Evolutionary conservation across 2,888 invertebrate species (phyloP), one percentile per base, ranked within the genome.

Genomic region (Apamea sordens): DNA sequence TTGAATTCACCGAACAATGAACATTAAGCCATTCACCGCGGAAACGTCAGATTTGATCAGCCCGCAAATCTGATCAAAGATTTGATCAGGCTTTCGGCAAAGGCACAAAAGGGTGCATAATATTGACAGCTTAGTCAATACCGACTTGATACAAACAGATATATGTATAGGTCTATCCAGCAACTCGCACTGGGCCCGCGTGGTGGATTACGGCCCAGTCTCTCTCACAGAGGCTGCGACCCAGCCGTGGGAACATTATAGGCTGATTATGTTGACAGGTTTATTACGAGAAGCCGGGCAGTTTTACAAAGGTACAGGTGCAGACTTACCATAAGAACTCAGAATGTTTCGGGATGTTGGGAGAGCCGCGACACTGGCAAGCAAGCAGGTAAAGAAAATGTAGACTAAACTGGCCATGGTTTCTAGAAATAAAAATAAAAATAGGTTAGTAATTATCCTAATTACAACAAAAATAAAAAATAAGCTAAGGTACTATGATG

Each of bases 391-490:
- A 18, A 82, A 41, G 10, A 84, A 36, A 47, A 84, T 68, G 50
- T 69, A 7, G 6, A 77, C 6, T 64, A 79, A 11, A n/a, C 61
- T 67, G 56, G 74, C 56, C 86, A 86, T 86, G 61, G 15, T 86
- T 50, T 79, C 84, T 86, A 68, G 0, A 79, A 81, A 64, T 5
- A 50, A 15, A 70, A 73, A 21, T n/a, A 47, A 36, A 0, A 61
- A 69, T 10, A 36, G 24, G 2, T 63, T 63, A 44, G 7, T 28
- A 41, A 36, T 28, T 21, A 11, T n/a, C n/a, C 2, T 11, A 56
- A 8, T n/a, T 5, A 10, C n/a, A 11, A 36, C 1, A 13, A 53
- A 32, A n/a, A 41, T 8, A 10, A 10, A 24, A 18, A 28, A 41
- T 18, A 32, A 70, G n/a, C n/a, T n/a, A n/a, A 18, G 24, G 7